Percentiles rank a stretch among this genome's conserved stretches.
Conservation (phyloP, 2,888 invertebrate species). For the Spisula solida region DNA sequence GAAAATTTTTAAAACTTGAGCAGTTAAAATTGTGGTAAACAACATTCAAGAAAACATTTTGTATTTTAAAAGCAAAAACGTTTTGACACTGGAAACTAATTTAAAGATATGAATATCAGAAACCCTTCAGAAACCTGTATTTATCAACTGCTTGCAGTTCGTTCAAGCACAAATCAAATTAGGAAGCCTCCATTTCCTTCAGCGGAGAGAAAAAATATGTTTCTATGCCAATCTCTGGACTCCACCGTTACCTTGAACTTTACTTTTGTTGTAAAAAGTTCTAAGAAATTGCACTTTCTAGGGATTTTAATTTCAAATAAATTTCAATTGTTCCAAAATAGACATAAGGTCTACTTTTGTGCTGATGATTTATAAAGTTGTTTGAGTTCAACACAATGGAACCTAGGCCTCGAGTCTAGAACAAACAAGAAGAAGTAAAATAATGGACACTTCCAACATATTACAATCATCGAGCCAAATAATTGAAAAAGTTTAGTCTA, state of each 20-base stretch:
- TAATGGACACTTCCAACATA: too few relatives aligned
- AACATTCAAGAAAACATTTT: neutral
- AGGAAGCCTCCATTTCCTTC: neutral
- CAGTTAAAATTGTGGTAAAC: too few relatives aligned
- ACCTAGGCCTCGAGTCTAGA: too few relatives aligned
- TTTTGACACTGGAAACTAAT: neutral
- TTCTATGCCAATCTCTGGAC: neutral
- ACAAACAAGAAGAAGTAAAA: too few relatives aligned
- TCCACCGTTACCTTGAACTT: neutral
- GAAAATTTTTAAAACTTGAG: too few relatives aligned
- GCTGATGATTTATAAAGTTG: too few relatives aligned
- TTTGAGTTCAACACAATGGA: too few relatives aligned
- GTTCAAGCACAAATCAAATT: neutral
- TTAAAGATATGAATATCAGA: neutral
- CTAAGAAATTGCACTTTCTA: neutral
- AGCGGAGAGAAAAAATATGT: neutral
- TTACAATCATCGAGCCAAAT: too few relatives aligned
- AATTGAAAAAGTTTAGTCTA: too few relatives aligned
- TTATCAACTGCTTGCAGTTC: neutral
- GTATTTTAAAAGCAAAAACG: neutral
- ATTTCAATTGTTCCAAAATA: neutral
- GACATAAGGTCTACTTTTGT: too few relatives aligned
- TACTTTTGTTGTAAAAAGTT: neutral
- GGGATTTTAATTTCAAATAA: conserved; percentile 1
- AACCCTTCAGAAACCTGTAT: neutral